Base-by-base conservation (phyloP, 2,113 vertebrate genomes). In the Gasterosteus nipponicus region DNA sequence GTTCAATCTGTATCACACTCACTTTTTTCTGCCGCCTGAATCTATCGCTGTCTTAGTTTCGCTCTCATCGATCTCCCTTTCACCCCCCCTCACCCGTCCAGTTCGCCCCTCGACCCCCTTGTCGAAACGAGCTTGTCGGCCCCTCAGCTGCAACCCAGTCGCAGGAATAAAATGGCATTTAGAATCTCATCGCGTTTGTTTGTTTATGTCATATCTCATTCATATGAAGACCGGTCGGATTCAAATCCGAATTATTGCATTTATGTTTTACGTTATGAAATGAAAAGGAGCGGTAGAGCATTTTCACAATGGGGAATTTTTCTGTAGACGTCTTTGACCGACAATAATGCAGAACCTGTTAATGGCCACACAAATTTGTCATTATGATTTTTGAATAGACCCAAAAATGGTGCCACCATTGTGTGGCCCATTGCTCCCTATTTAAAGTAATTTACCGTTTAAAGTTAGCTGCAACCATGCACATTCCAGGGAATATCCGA, bases 101-200 rank as follows among this genome's bases (percentile, higher is more conserved):
- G 9, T 60, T 66, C 73, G 49, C 62, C 53, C 44, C 47, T 65
- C 57, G 35, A 5, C 22, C 65, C 57, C 39, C 1, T 15, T n/a
- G 22, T 82, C 69, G 63, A 63, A 26, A 76, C 69, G 10, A 81
- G 77, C 60, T 19, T 84, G 83, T 90, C 87, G 80, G 74, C 87
- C 86, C 87, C 66, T 82, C 38, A 3, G 51, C 78, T 76, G 64
- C 66, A 7, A n/a, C 47, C 38, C 19, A 75, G 63, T 73, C 75
- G 12, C 76, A 10, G 10, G 76, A 72, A 73, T 83, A 81, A 81
- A 61, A 53, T 81, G 78, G 63, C 65, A 67, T 73, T 86, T 78
- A 47, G 41, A 76, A 38, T 71, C 26, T 57, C 64, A 78, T 64
- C 46, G 39, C 10, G 22, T 80, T 59, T 33, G 51, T 83, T 58